These are phyloP conservation scores for Tenthredo livida DNA, from an alignment of 2,888 invertebrate genomes.

Conservation along the genomic window DNA sequence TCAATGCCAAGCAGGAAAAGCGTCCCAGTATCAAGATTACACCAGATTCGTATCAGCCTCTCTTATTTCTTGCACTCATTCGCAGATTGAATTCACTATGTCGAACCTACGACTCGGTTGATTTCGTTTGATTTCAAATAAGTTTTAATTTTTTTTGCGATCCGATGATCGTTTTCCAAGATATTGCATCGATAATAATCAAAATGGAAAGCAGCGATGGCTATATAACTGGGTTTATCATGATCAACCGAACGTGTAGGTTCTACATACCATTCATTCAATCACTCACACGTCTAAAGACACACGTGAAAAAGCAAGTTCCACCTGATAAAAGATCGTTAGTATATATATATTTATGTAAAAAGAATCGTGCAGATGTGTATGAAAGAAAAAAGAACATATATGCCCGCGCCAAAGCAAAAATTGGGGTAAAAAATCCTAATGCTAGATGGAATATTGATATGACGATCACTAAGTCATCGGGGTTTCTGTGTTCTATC, in stretches of 20 bases:
- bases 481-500: neutral
- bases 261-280: slow-evolving; percentile 12
- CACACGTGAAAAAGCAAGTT: slow-evolving; percentile 27
- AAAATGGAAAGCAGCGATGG: neutral
- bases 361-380: neutral
- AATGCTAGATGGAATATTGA: slow-evolving; percentile 4
- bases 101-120: neutral
- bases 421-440: neutral
- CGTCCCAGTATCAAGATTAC: slow-evolving; percentile 52
- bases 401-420: slow-evolving; percentile 76
- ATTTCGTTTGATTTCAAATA: neutral
- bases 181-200: neutral
- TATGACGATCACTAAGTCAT: neutral
- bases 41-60: slow-evolving; percentile 39
- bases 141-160: neutral
- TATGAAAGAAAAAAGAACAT: slow-evolving; percentile 56
- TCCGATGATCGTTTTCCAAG: neutral
- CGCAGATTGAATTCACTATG: neutral
- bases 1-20: slow-evolving; percentile 78
- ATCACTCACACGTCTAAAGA: neutral
- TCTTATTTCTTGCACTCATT: neutral
- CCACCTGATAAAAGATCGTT: slow-evolving; percentile 36
- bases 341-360: slow-evolving; percentile 22
- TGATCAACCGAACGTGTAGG: slow-evolving; percentile 4
- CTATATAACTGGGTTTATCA: neutral